Evolutionary conservation across 2,113 vertebrate genomes (phyloP).

Genomic region (Nesoenas mayeri): DNA sequence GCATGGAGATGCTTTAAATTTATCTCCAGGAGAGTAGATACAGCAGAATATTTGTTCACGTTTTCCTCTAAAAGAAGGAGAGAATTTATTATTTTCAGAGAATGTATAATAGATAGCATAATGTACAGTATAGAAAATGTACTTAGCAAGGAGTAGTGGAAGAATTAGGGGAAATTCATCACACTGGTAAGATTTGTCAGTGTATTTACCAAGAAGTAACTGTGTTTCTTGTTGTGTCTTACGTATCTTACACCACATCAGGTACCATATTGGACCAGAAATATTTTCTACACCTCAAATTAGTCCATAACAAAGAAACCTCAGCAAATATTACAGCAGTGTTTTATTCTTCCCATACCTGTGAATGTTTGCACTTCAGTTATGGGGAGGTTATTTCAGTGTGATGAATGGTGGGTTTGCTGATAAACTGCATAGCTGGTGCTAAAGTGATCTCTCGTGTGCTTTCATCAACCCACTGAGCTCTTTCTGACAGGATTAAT

Average conservation of each 20-base stretch:
- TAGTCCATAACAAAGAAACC: slow-evolving; percentile 21
- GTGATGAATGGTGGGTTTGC: not conserved
- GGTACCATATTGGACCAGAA: not conserved
- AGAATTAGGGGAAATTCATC: not conserved
- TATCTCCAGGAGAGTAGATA: not conserved
- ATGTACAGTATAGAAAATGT: not conserved
- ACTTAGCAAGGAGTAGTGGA: not conserved
- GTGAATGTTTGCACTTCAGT: not conserved
- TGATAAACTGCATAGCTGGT: not conserved
- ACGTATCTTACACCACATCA: not conserved
- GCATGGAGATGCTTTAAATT: not conserved
- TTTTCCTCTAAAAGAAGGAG: not conserved
- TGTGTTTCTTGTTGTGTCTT: not conserved
- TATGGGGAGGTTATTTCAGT: not conserved
- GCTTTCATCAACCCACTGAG: not conserved
- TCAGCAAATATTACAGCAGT: not conserved
- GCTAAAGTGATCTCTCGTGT: not conserved
- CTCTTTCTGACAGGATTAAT: slow-evolving; percentile 25
- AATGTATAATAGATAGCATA: not conserved
- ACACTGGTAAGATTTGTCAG: not conserved
- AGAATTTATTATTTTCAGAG: not conserved
- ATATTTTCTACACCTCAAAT: not conserved
- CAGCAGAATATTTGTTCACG: not conserved
- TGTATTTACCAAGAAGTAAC: not conserved
- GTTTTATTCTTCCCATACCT: not conserved